A percentile compares a stretch with the other conserved stretches of the same genome.
Conservation (phyloP, 2,797 vertebrate species). For the Pipistrellus nathusii region DNA sequence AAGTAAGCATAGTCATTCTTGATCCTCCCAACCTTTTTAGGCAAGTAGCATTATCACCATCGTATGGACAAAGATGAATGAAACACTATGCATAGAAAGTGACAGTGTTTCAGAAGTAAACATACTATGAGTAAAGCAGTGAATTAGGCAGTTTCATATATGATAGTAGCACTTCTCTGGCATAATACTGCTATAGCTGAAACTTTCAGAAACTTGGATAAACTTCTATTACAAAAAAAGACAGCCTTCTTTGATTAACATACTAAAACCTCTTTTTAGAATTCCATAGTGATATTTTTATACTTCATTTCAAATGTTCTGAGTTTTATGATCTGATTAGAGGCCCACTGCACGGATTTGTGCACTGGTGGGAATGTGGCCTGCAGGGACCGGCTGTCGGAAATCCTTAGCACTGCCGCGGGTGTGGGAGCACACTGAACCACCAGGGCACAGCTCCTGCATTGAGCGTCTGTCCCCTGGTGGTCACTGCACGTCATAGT, state of each 20-base stretch:
- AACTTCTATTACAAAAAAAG: not conserved
- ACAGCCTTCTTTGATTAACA: not conserved
- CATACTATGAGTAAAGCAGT: not conserved
- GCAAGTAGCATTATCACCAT: not conserved
- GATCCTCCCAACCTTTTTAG: not conserved
- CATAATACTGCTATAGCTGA: not conserved
- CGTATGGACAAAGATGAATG: slow-evolving; percentile 15
- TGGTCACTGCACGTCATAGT: too few relatives aligned
- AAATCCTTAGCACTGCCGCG: too few relatives aligned
- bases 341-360: too few relatives aligned
- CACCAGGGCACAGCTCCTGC: too few relatives aligned
- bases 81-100: not conserved
- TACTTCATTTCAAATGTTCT: slow-evolving; percentile 15
- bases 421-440: too few relatives aligned
- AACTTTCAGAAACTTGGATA: slow-evolving; percentile 28
- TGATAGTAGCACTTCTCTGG: not conserved
- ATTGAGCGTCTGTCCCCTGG: too few relatives aligned
- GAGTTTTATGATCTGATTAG: not conserved
- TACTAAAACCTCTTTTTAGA: not conserved
- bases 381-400: too few relatives aligned
- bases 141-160: not conserved
- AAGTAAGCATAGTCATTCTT: slow-evolving; percentile 7
- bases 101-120: not conserved
- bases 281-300: slow-evolving; percentile 3
- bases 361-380: too few relatives aligned